Conservation (phyloP, 2,113 vertebrate genomes). For the Mystacornis crossleyi region DNA sequence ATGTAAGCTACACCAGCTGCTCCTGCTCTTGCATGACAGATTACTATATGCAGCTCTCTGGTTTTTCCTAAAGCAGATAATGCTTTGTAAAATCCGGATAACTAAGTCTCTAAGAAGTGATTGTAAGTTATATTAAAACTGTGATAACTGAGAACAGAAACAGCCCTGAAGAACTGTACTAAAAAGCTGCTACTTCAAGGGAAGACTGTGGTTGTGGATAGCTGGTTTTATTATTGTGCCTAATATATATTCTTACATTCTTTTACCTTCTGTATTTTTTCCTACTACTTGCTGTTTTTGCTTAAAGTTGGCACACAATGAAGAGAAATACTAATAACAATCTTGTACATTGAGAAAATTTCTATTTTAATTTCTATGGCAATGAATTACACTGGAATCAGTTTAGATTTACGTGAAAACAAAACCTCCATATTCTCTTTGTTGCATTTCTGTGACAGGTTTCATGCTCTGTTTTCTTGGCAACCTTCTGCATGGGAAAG, state of each 20-base stretch:
- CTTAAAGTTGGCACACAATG: not conserved
- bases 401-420: not conserved
- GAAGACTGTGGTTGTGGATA: not conserved
- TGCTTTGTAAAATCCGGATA: constrained; percentile 39
- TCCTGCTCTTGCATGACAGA: constrained; percentile 42
- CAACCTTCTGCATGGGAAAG: not conserved
- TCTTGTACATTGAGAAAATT: not conserved
- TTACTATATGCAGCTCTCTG: constrained; percentile 48
- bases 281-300: not conserved
- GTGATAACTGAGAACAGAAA: constrained; percentile 2
- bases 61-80: constrained; percentile 52
- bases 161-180: not conserved
- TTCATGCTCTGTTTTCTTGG: not conserved
- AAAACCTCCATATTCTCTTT: not conserved
- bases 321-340: not conserved
- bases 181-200: not conserved
- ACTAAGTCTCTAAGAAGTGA: constrained; percentile 32
- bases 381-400: not conserved
- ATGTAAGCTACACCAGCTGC: constrained; percentile 66
- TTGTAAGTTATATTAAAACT: constrained; percentile 38
- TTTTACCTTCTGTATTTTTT: not conserved
- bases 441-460: not conserved
- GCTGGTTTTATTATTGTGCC: not conserved
- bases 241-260: not conserved
- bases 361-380: not conserved